These are phyloP conservation scores for Cylindroiulus punctatus DNA, from an alignment of 2,888 invertebrate genomes.

Conservation along the genomic window DNA sequence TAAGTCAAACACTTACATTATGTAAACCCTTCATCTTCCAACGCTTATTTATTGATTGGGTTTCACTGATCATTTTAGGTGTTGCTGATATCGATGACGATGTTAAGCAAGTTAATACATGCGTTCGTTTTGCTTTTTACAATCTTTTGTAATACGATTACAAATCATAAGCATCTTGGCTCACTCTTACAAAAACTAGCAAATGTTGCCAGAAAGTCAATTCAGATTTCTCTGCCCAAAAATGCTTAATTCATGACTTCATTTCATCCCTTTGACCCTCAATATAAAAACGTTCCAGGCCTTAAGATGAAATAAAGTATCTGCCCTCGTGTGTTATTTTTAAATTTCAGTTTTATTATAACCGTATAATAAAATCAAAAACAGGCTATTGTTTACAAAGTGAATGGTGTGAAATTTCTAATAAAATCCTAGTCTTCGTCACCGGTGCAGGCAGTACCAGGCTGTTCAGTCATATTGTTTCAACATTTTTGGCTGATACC, in stretches of 20 bases:
- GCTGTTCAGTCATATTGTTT: background rate
- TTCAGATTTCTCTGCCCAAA: background rate
- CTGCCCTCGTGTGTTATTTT: slow-evolving; percentile 4
- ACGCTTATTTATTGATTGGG: too few relatives aligned
- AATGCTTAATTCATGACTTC: slow-evolving; percentile 4
- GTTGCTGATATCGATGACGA: too few relatives aligned
- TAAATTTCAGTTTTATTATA: background rate
- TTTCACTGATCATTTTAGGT: too few relatives aligned
- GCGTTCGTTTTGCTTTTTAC: too few relatives aligned
- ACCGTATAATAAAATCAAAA: slow-evolving; percentile 34
- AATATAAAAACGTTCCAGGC: background rate
- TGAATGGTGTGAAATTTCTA: slow-evolving; percentile 38
- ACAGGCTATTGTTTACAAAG: slow-evolving; percentile 42
- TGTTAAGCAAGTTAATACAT: too few relatives aligned
- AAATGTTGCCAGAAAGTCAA: background rate
- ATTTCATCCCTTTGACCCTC: slow-evolving; percentile 6
- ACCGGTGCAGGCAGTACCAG: slow-evolving; percentile 29
- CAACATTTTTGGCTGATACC: slow-evolving; percentile 34
- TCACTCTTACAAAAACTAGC: too few relatives aligned
- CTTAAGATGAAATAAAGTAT: background rate
- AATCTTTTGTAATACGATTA: too few relatives aligned
- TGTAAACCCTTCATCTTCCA: too few relatives aligned
- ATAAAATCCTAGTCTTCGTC: slow-evolving; percentile 6
- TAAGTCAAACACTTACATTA: too few relatives aligned
- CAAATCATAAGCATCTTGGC: too few relatives aligned